Conservation (phyloP, 2,888 invertebrate genomes). For the Minunthozetes semirufus region DNA sequence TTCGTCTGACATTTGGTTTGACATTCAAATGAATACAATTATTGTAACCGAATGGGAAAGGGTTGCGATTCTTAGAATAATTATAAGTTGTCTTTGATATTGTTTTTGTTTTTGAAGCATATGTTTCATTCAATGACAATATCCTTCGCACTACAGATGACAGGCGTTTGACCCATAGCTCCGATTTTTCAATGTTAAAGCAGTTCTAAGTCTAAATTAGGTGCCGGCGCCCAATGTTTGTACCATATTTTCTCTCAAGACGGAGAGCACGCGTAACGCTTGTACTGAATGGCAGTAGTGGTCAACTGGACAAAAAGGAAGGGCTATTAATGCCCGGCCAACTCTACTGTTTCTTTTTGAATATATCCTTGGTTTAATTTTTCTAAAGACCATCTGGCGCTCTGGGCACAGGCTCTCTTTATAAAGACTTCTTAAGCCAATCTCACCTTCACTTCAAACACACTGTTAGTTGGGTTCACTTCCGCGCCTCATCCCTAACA, state of each 20-base stretch:
- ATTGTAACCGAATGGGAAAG: neutral
- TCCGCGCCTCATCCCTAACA: slow-evolving; percentile 17
- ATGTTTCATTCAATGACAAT: slow-evolving; percentile 6
- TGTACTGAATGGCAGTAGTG: neutral
- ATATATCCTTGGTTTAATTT: neutral
- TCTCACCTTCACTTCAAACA: slow-evolving; percentile 12
- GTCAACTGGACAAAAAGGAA: neutral
- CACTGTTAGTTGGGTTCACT: neutral
- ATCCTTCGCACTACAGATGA: neutral
- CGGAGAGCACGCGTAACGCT: slow-evolving; percentile 9
- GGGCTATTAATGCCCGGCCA: neutral
- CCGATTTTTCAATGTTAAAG: neutral
- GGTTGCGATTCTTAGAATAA: neutral
- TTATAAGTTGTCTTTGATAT: neutral
- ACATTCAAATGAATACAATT: neutral
- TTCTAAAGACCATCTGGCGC: slow-evolving; percentile 10
- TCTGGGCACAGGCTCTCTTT: neutral
- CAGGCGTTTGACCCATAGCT: neutral
- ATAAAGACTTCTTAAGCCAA: neutral
- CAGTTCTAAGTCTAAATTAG: neutral
- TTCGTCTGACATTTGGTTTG: neutral
- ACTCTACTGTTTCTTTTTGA: neutral
- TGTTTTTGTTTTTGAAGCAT: neutral
- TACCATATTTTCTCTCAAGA: neutral
- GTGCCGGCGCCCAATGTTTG: neutral